Evolutionary conservation across 2,113 vertebrate species (phyloP), one percentile per base, ranked within the genome.

Genomic region (Gobius niger): DNA sequence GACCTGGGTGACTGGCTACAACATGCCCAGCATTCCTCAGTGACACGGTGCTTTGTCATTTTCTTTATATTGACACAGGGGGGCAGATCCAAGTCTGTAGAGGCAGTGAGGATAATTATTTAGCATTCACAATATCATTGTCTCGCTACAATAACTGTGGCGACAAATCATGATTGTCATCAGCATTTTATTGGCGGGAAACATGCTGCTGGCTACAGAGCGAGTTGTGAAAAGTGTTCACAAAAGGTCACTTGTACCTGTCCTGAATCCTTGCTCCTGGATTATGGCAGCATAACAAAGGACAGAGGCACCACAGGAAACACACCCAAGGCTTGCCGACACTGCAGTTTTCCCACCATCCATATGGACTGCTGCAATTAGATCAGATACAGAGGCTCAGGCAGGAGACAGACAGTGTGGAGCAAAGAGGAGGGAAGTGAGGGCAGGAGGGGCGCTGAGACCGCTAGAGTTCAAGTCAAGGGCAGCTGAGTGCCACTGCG

Each of bases 391-490:
- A 85, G 75, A 68, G 64, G 63, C 66, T 61, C 53, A 59, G 62
- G 24, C 52, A 40, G 18, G 46, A 76, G 53, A 63, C 53, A 68
- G 56, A 72, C 40, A 70, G 10, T 34, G 15, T n/a, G 24, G 60
- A 46, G 54, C 13, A 44, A 53, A 42, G n/a, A 14, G 14, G 49
- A 56, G 42, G 41, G 16, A 65, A 44, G 60, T 8, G 73, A 53
- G 65, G 60, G 56, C 54, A 49, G 0, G 76, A 56, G 63, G 49
- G 66, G 61, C n/a, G 42, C 24, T 44, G 65, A 46, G 68, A 70
- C 70, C 70, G 66, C 72, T 76, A 71, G 75, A 83, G 85, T 89
- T 87, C 86, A 88, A 73, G 49, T 88, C 73, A 85, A 90, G 91
- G 89, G 81, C 88, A 78, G 42, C 60, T 50, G 73, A 83, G 78